Evolutionary conservation across 2,797 vertebrate genomes (phyloP).

Genomic region (Rachycentron canadum): DNA sequence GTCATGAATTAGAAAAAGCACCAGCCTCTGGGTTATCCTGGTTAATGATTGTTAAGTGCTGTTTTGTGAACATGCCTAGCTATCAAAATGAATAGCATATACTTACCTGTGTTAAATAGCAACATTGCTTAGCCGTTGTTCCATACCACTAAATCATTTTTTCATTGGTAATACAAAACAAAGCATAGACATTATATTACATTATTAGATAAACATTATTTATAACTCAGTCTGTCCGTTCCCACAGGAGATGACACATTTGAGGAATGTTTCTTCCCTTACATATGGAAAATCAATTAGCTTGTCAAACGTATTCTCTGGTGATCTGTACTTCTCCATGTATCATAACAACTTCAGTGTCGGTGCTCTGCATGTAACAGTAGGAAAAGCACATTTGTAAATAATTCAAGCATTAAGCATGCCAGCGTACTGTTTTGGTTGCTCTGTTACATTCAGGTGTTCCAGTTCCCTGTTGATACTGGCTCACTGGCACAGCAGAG

Average conservation of each 20-base stretch:
- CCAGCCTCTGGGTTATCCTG: background rate
- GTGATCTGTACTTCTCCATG: background rate
- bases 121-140: conserved; percentile 21
- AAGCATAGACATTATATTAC: background rate
- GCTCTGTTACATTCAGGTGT: background rate
- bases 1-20: background rate
- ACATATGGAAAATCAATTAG: background rate
- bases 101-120: background rate
- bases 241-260: background rate
- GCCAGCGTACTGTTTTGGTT: background rate
- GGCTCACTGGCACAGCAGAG: background rate
- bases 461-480: background rate
- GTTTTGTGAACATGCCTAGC: conserved; percentile 22
- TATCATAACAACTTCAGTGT: background rate
- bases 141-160: background rate
- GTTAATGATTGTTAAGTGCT: conserved; percentile 26
- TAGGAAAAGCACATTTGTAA: background rate
- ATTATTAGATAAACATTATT: background rate
- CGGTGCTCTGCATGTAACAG: background rate
- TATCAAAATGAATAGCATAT: conserved; percentile 3
- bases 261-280: background rate
- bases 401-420: background rate
- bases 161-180: background rate
- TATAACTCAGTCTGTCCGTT: background rate
- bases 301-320: background rate